Evolutionary conservation across 1,140 invertebrate genomes (phyloP).

Genomic region (Probaryconus sp.): DNA sequence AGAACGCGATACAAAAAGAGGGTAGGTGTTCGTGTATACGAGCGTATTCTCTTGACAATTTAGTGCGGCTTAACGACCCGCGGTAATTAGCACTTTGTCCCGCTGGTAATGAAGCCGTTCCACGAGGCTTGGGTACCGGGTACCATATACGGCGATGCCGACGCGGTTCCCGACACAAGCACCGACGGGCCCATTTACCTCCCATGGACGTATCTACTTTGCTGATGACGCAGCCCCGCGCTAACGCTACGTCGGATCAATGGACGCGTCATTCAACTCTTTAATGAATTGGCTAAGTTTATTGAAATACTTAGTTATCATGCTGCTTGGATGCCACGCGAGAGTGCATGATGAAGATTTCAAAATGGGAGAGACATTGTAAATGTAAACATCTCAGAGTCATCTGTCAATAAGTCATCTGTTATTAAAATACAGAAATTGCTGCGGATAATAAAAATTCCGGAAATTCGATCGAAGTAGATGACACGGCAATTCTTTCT

Average conservation of each 20-base stretch:
- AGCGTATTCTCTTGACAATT: conserved; percentile 59
- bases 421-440: too few relatives aligned
- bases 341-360: too few relatives aligned
- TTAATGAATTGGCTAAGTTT: conserved; percentile 13
- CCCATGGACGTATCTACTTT: conserved; percentile 40
- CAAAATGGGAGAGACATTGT: too few relatives aligned
- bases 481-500: too few relatives aligned
- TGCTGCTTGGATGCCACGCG: too few relatives aligned
- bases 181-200: conserved; percentile 49
- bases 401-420: too few relatives aligned
- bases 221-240: conserved; percentile 22
- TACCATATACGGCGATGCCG: conserved; percentile 51
- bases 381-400: too few relatives aligned
- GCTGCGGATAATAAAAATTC: too few relatives aligned
- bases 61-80: conserved; percentile 65
- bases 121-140: conserved; percentile 40
- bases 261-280: conserved; percentile 40
- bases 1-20: neutral
- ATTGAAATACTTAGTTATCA: neutral
- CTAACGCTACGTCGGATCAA: conserved; percentile 37
- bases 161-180: conserved; percentile 35
- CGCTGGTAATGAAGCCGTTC: conserved; percentile 67
- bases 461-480: too few relatives aligned
- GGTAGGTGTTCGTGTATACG: conserved; percentile 23
- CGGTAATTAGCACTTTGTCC: conserved; percentile 70